Percentiles rank a stretch among this genome's conserved stretches.
Evolutionary conservation across 2,888 invertebrate genomes (phyloP).

Genomic region (Epinotia brunnichana): DNA sequence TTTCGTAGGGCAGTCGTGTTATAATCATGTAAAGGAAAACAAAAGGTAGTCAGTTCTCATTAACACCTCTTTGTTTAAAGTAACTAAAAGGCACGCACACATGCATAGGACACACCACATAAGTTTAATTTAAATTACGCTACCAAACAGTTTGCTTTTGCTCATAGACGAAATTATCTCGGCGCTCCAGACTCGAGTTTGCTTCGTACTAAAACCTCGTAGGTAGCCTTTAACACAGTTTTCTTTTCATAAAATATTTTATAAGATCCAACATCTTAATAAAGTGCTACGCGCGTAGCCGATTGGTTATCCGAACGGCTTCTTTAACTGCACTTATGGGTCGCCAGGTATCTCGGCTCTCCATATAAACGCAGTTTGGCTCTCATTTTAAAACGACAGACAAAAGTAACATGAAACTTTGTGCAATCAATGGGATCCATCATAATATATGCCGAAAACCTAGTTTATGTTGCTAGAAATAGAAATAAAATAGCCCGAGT

Average conservation of each 20-base stretch:
- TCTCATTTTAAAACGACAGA: too few relatives aligned
- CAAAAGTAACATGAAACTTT: too few relatives aligned
- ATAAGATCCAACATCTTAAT: neutral
- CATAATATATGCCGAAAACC: too few relatives aligned
- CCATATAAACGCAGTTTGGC: too few relatives aligned
- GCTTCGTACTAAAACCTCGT: neutral
- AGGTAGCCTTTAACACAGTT: neutral
- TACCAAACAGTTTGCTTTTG: slow-evolving; percentile 6
- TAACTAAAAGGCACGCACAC: slow-evolving; percentile 7
- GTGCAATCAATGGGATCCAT: too few relatives aligned
- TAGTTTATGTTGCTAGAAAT: too few relatives aligned
- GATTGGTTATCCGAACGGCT: too few relatives aligned
- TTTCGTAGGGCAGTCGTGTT: too few relatives aligned
- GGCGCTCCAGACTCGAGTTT: slow-evolving; percentile 2
- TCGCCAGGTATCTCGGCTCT: too few relatives aligned
- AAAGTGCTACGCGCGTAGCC: neutral
- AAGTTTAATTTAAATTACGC: slow-evolving; percentile 25
- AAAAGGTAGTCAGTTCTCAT: neutral
- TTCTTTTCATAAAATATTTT: neutral
- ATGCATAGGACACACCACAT: neutral
- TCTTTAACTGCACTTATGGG: too few relatives aligned
- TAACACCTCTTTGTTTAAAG: slow-evolving; percentile 14
- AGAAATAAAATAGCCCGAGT: too few relatives aligned
- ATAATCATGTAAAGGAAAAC: neutral
- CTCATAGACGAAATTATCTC: slow-evolving; percentile 21